Base-by-base conservation (phyloP, 1,140 invertebrate species). In the Rhagoletis zephyria region DNA sequence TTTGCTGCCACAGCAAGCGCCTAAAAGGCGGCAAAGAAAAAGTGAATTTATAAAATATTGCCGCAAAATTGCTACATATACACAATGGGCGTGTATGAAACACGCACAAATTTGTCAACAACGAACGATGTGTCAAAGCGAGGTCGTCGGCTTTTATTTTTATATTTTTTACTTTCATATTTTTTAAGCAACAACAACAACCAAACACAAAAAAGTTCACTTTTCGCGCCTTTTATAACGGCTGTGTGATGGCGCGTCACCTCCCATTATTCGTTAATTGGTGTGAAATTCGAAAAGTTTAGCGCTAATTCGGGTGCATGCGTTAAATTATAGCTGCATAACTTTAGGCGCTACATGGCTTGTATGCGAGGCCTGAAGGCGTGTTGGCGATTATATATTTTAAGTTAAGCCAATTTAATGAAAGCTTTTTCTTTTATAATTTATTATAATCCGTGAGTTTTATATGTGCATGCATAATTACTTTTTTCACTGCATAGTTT, bases 231-330 rank as follows among this genome's bases (percentile, higher is more conserved):
- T 30, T 74, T 30, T 10, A 48, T 9, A 30, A 0, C 74, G 12
- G 4, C 16, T 14, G 9, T 10, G 74, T 9, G 16, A 0, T 48
- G 12, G 4, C 16, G 4, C n/a, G 48, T 9, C n/a, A 40, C 6
- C 40, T 77, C 14, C 6, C 51, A 19, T 51, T 56, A 56, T n/a
- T 30, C 16, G 16, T 16, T 81, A 56, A 81, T 81, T 81, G 74
- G 74, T 81, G 19, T 59, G 74, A 81, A 63, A 81, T 59, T 19
- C 74, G 74, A 81, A 81, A 81, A 81, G 74, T 81, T 81, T 56
- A 81, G 74, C 74, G 7, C 42, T 59, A 19, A 56, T 56, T 81
- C 56, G 56, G 48, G 48, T 81, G 74, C 45, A 81, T 81, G 48
- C 45, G 19, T 81, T 56, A 81, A 81, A 56, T 81, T 81, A n/a